Percentiles rank a stretch among this genome's conserved stretches.
phyloP scores from a whole-genome alignment of 2,113 vertebrate genomes.

The Spea multiplicata region DNA sequence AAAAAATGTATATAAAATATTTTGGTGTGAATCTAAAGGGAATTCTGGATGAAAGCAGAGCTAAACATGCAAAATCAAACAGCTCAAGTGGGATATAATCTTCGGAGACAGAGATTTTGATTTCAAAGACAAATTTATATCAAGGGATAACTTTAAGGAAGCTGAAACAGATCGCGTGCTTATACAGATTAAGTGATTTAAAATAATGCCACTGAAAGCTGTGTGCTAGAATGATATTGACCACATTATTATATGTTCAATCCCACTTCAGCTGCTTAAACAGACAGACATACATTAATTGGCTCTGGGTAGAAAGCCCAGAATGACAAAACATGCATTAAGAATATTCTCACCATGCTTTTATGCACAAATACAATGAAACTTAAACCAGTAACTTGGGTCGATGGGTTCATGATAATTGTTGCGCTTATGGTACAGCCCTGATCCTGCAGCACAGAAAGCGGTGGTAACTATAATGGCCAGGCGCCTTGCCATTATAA shows the following conservation, averaged over 20 bases:
- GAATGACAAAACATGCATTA: background rate
- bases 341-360: background rate
- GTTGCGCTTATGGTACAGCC: background rate
- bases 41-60: conserved; percentile 4
- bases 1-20: background rate
- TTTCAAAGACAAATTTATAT: conserved; percentile 49
- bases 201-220: conserved; percentile 55
- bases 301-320: conserved; percentile 1
- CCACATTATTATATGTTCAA: conserved; percentile 47
- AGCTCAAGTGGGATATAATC: conserved; percentile 27
- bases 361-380: conserved; percentile 1
- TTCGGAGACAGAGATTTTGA: conserved; percentile 32
- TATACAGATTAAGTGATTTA: conserved; percentile 56
- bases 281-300: conserved; percentile 26
- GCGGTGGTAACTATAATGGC: background rate
- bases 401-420: background rate
- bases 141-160: conserved; percentile 48
- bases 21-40: background rate
- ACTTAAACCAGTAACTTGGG: background rate
- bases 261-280: conserved; percentile 52
- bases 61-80: conserved; percentile 45
- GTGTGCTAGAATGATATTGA: conserved; percentile 56
- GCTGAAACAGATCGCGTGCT: conserved; percentile 49
- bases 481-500: background rate
- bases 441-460: background rate